These are phyloP conservation scores for Hyalella azteca DNA, from an alignment of 2,888 invertebrate genomes.

Conservation along the genomic window DNA sequence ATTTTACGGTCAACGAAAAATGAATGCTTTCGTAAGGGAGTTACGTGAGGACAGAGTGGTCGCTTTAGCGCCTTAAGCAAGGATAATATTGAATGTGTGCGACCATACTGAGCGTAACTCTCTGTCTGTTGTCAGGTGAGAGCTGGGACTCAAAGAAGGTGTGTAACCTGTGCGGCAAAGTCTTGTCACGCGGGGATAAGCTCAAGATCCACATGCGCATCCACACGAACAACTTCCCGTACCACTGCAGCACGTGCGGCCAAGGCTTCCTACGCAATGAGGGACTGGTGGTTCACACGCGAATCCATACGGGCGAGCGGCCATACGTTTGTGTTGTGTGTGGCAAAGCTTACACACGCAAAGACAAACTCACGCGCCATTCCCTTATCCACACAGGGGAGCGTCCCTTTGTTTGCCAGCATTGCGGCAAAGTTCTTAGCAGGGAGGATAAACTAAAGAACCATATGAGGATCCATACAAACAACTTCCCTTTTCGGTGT, in stretches of 20 bases:
- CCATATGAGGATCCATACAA: conserved; percentile 56
- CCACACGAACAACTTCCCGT: conserved; percentile 57
- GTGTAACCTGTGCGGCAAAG: conserved; percentile 58
- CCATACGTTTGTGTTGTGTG: conserved; percentile 56
- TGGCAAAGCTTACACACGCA: conserved; percentile 56
- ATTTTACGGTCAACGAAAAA: no score
- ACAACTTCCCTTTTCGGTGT: conserved; percentile 57
- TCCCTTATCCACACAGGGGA: conserved; percentile 57
- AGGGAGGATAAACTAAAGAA: conserved; percentile 56
- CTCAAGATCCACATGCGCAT: conserved; percentile 58
- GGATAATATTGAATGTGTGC: no score
- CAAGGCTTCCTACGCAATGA: conserved; percentile 58
- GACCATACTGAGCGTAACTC: conserved; percentile 20
- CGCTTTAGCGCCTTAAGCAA: no score
- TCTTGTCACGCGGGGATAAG: conserved; percentile 57
- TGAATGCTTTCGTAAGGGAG: no score
- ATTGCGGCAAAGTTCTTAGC: conserved; percentile 55
- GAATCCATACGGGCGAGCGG: conserved; percentile 57
- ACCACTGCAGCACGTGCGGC: conserved; percentile 56
- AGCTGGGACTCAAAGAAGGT: conserved; percentile 57
- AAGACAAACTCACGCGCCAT: conserved; percentile 57
- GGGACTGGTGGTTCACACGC: conserved; percentile 54
- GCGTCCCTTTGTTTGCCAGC: conserved; percentile 56
- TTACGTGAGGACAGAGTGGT: no score
- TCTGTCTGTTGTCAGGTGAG: conserved; percentile 45